Evolutionary conservation across 2,888 invertebrate genomes (phyloP).

Genomic region (Caradrina kadenii): DNA sequence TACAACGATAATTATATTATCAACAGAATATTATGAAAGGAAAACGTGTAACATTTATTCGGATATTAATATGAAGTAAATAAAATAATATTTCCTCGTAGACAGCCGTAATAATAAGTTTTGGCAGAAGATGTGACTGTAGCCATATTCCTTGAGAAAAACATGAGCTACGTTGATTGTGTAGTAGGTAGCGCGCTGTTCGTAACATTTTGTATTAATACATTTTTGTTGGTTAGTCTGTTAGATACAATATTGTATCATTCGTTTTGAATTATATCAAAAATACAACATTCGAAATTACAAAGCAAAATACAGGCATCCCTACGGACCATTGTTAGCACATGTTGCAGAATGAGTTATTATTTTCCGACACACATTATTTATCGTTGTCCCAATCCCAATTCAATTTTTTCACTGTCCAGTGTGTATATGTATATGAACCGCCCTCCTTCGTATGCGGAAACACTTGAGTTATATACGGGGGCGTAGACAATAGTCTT

Average conservation of each 20-base stretch:
- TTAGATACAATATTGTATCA: conserved; percentile 3
- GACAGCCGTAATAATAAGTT: conserved; percentile 72
- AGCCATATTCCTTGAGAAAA: conserved; percentile 60
- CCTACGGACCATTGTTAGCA: conserved; percentile 73
- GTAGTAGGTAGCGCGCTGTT: conserved; percentile 14
- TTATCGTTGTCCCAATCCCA: conserved; percentile 73
- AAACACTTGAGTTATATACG: conserved; percentile 42
- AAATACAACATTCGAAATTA: conserved; percentile 58
- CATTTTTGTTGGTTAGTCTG: conserved; percentile 1
- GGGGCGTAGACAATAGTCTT: conserved; percentile 5
- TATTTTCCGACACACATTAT: conserved; percentile 75
- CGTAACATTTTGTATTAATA: conserved; percentile 22
- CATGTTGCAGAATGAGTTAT: conserved; percentile 78
- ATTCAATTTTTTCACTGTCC: conserved; percentile 69
- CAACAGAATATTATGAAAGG: conserved; percentile 58
- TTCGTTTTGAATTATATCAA: conserved; percentile 29
- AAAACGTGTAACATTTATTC: conserved; percentile 67
- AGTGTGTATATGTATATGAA: conserved; percentile 31
- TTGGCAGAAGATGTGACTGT: conserved; percentile 71
- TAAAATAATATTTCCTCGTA: conserved; percentile 72
- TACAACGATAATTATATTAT: conserved; percentile 59
- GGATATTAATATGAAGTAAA: conserved; percentile 74
- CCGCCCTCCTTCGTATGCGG: conserved; percentile 33
- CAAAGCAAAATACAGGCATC: conserved; percentile 67
- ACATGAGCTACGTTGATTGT: conserved; percentile 34